Evolutionary conservation across 2,888 invertebrate genomes (phyloP), one percentile per base, ranked within the genome.

Genomic region (Crematogaster levior): DNA sequence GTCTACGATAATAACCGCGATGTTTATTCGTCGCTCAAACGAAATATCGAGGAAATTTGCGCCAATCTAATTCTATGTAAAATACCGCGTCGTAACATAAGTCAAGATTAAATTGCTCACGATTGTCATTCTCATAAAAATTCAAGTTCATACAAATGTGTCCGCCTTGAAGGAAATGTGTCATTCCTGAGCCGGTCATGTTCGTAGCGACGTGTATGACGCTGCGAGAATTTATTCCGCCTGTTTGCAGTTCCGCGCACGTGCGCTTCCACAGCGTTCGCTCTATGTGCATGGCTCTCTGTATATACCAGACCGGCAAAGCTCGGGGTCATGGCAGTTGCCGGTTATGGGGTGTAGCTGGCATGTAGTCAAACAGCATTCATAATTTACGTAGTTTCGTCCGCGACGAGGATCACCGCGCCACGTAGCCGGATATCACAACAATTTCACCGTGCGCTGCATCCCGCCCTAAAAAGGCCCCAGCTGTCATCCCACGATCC

Each of bases 321-420:
- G 48, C 46, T 18, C 66, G 61, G 72, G 66, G 83, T 72, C 85
- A 82, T 77, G 81, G 84, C 77, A 84, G 89, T 85, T 83, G 88
- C 85, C 86, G 88, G 88, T 85, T 87, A 90, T 82, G 90, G 86
- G 91, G 90, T 90, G 90, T 90, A 91, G 90, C 91, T 93, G 93
- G 93, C 93, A 92, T 88, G 85, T 90, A 93, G 92, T 93, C 93
- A 93, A 93, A 93, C 92, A 89, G 91, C 92, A 91, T 93, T 92
- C 90, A 93, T 93, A 93, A 93, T 93, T 93, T 91, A 93, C 92
- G 91, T 90, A 91, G 91, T 91, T 92, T 91, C 91, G 91, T 91
- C 91, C 86, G 91, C 90, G 91, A 75, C 75, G 75, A 61, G 74
- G 70, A 70, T 56, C 40, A 77, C 83, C 74, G 73, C 60, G 81